A percentile compares a stretch with the other conserved stretches of the same genome.
Evolutionary conservation across 1,140 invertebrate genomes (phyloP).

Genomic region (Oryzaephilus surinamensis): DNA sequence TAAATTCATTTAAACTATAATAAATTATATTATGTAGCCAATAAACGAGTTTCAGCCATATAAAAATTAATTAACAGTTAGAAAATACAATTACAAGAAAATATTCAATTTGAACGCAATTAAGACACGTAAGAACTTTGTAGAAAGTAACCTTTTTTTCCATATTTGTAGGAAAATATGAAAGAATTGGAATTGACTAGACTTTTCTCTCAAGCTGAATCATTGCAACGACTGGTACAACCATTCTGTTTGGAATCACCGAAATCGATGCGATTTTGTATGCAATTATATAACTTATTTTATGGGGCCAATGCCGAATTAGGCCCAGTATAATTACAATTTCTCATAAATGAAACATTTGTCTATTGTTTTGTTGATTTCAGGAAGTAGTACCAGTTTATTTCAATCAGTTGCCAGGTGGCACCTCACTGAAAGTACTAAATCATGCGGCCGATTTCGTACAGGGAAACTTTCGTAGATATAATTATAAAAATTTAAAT

Average conservation of each 20-base stretch:
- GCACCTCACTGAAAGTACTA: slow-evolving; percentile 27
- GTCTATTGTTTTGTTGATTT: not conserved
- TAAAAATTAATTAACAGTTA: no score
- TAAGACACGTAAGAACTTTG: not conserved
- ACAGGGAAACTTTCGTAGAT: slow-evolving; percentile 25
- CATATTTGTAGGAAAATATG: slow-evolving; percentile 19
- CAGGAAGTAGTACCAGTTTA: slow-evolving; percentile 29
- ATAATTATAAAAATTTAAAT: slow-evolving; percentile 22
- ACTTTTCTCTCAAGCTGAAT: slow-evolving; percentile 23
- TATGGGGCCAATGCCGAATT: slow-evolving; percentile 25
- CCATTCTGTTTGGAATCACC: slow-evolving; percentile 26
- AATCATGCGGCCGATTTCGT: slow-evolving; percentile 29
- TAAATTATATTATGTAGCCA: no score
- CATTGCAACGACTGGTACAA: slow-evolving; percentile 11
- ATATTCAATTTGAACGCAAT: not conserved
- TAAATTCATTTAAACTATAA: no score
- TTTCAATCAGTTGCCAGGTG: slow-evolving; percentile 29
- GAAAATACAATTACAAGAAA: no score
- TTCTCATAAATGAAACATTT: not conserved
- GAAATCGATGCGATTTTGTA: slow-evolving; percentile 21
- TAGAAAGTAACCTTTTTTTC: slow-evolving; percentile 3
- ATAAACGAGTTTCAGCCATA: no score
- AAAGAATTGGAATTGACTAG: slow-evolving; percentile 14
- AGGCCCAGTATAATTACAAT: slow-evolving; percentile 19
- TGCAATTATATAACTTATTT: slow-evolving; percentile 27